phyloP scores from a whole-genome alignment of 2,797 vertebrate genomes.

The Tachyglossus aculeatus region DNA sequence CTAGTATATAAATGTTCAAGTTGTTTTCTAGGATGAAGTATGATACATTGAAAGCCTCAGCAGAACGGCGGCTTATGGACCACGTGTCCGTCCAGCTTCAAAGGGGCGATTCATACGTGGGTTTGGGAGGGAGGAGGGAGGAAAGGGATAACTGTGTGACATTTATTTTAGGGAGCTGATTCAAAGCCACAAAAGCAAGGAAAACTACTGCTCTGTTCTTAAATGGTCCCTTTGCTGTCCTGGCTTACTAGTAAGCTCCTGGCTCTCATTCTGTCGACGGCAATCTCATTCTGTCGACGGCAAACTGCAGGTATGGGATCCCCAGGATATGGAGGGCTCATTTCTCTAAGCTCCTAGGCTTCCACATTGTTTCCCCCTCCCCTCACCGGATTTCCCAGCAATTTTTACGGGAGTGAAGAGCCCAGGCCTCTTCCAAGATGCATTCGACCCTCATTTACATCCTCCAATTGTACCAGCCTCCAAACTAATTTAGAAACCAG shows the following conservation, averaged over 20 bases:
- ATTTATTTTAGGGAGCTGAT: too few relatives aligned
- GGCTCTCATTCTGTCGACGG: too few relatives aligned
- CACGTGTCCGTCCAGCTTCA: not conserved
- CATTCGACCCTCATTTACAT: conserved; percentile 68
- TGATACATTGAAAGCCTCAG: not conserved
- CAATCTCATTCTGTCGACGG: too few relatives aligned
- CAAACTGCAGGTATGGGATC: too few relatives aligned
- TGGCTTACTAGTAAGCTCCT: too few relatives aligned
- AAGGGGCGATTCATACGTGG: not conserved
- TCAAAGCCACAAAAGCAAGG: too few relatives aligned
- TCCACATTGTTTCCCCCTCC: not conserved
- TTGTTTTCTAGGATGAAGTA: conserved; percentile 5
- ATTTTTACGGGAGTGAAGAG: conserved; percentile 54
- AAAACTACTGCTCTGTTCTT: too few relatives aligned
- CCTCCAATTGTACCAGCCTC: conserved; percentile 53
- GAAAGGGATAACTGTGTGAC: not conserved
- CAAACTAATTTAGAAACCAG: conserved; percentile 64
- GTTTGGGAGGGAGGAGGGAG: not conserved
- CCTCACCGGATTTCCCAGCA: conserved; percentile 34
- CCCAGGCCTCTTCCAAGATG: conserved; percentile 54
- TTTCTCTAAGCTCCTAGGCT: too few relatives aligned
- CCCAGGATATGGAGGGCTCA: too few relatives aligned
- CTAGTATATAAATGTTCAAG: conserved; percentile 10
- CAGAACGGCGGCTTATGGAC: not conserved
- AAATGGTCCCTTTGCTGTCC: too few relatives aligned